A percentile compares a stretch with the other conserved stretches of the same genome.
Conservation (phyloP, 2,888 invertebrate species). For the Baronia brevicornis region DNA sequence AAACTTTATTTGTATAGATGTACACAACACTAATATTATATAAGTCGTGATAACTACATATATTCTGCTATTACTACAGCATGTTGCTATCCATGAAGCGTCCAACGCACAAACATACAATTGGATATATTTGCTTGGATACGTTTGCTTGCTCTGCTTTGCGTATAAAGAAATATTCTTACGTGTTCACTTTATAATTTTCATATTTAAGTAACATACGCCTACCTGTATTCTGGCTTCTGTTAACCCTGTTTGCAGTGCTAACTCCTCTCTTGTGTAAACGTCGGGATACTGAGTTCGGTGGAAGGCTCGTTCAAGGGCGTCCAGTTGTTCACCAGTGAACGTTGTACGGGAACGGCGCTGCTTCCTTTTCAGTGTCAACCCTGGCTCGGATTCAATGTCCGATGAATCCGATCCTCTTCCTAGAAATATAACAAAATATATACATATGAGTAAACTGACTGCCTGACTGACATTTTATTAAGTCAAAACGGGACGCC, state of each 20-base stretch:
- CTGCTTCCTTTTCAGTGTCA: conserved; percentile 92
- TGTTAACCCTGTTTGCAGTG: conserved; percentile 91
- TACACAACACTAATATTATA: too few relatives aligned
- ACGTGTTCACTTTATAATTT: not conserved
- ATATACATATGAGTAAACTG: too few relatives aligned
- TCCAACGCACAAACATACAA: too few relatives aligned
- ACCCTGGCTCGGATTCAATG: conserved; percentile 93
- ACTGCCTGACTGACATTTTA: too few relatives aligned
- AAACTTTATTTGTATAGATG: too few relatives aligned
- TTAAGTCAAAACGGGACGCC: too few relatives aligned
- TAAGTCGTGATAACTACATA: too few relatives aligned
- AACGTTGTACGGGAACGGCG: conserved; percentile 95
- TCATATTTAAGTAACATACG: too few relatives aligned
- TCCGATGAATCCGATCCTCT: conserved; percentile 78
- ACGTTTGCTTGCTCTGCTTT: too few relatives aligned
- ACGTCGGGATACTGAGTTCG: conserved; percentile 97
- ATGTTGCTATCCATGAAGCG: too few relatives aligned
- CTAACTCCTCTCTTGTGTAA: conserved; percentile 93
- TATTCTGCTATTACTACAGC: too few relatives aligned
- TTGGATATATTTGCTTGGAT: too few relatives aligned
- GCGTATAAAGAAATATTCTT: not conserved
- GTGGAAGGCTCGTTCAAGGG: conserved; percentile 92
- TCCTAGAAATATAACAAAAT: conserved; percentile 31
- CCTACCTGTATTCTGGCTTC: conserved; percentile 96
- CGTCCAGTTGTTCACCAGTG: conserved; percentile 93